A percentile compares a stretch with the other conserved stretches of the same genome.
phyloP scores from a whole-genome alignment of 2,113 vertebrate genomes.

The Tyrannus savana region DNA sequence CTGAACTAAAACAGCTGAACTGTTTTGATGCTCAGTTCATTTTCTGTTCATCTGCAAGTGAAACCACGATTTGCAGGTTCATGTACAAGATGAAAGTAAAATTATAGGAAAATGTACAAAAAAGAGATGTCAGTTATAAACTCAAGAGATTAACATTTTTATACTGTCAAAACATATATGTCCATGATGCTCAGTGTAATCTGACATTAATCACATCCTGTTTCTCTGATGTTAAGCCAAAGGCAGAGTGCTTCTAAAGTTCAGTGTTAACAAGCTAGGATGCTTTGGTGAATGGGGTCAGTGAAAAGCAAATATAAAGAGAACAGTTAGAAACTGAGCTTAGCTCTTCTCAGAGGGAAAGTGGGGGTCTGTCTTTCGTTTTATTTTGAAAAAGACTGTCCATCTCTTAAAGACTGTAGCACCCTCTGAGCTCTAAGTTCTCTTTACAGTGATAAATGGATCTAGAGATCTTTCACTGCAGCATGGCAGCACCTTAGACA shows the following conservation, averaged over 20 bases:
- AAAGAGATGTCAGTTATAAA: not conserved
- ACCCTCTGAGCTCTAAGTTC: not conserved
- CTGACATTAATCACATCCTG: not conserved
- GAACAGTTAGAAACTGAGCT: not conserved
- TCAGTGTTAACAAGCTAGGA: not conserved
- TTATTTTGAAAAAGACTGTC: not conserved
- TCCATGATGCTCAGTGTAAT: not conserved
- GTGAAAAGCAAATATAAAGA: not conserved
- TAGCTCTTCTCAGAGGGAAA: not conserved
- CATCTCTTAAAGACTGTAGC: not conserved
- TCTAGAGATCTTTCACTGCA: not conserved
- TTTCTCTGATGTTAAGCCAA: not conserved
- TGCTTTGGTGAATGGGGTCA: not conserved
- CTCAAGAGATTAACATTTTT: not conserved
- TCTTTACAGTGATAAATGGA: not conserved
- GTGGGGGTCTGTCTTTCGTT: rapidly evolving
- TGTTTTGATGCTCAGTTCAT: not conserved
- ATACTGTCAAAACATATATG: not conserved
- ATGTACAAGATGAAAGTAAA: not conserved
- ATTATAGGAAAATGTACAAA: not conserved
- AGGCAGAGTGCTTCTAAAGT: not conserved
- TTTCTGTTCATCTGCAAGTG: not conserved
- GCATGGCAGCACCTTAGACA: not conserved
- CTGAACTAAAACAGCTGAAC: not conserved
- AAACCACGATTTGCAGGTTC: not conserved